phyloP scores from a whole-genome alignment of 2,797 vertebrate genomes.

The Denticeps clupeoides region DNA sequence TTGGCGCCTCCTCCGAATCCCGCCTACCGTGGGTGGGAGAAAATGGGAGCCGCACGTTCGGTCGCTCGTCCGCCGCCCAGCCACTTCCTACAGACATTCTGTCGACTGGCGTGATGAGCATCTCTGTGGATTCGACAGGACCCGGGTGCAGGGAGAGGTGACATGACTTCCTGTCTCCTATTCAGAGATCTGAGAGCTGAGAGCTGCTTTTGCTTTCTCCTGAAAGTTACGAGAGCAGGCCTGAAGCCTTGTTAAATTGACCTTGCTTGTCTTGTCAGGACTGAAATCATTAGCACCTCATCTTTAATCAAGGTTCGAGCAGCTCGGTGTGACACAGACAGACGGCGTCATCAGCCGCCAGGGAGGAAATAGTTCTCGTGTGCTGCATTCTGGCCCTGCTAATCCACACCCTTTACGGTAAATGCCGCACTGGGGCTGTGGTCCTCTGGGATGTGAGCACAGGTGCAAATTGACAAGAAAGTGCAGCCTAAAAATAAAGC shows the following conservation, averaged over 20 bases:
- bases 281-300: too few relatives aligned
- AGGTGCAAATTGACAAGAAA: background rate
- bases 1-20: conserved; percentile 6
- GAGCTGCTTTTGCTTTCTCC: too few relatives aligned
- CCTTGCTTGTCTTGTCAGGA: too few relatives aligned
- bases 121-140: conserved; percentile 14
- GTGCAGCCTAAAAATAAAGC: background rate
- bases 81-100: conserved; percentile 52
- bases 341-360: conserved; percentile 19
- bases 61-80: conserved; percentile 20
- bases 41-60: background rate
- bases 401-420: conserved; percentile 4
- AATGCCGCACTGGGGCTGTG: background rate
- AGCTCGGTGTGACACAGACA: too few relatives aligned
- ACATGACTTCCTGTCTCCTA: too few relatives aligned
- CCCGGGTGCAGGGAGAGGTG: too few relatives aligned
- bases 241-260: too few relatives aligned
- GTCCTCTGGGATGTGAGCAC: background rate
- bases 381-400: conserved; percentile 12
- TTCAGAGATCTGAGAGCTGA: background rate
- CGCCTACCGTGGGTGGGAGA: conserved; percentile 8
- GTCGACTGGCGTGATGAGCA: conserved; percentile 22
- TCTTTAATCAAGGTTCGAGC: too few relatives aligned
- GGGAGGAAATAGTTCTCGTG: conserved; percentile 23
- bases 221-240: too few relatives aligned